Evolutionary conservation across 1,140 invertebrate genomes (phyloP).

Genomic region (Acromyrmex charruanus): DNA sequence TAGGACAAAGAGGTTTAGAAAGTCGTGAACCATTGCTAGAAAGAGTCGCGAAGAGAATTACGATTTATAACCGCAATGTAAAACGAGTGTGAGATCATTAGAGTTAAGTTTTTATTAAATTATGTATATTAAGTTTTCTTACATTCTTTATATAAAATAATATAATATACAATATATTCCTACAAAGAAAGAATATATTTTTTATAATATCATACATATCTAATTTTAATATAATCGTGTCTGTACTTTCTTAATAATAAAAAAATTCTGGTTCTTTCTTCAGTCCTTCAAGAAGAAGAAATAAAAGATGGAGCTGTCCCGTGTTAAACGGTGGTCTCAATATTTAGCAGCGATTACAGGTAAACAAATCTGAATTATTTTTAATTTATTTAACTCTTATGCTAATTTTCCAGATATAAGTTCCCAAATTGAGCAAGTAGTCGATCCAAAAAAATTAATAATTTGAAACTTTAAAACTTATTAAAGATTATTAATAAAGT

Average conservation of each 20-base stretch:
- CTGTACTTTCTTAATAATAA: slow-evolving; percentile 1
- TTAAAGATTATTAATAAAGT: neutral
- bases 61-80: no score
- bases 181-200: neutral
- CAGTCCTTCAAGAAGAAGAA: slow-evolving; percentile 75
- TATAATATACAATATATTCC: neutral
- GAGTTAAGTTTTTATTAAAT: no score
- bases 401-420: no score
- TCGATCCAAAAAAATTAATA: neutral
- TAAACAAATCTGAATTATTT: slow-evolving; percentile 63
- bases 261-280: neutral
- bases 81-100: no score
- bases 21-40: no score
- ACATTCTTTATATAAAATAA: neutral
- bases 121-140: no score
- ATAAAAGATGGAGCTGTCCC: slow-evolving; percentile 78
- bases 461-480: slow-evolving; percentile 2
- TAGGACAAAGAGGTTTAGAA: no score
- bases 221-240: slow-evolving; percentile 22
- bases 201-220: slow-evolving; percentile 1
- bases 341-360: slow-evolving; percentile 83
- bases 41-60: no score
- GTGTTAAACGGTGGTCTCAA: slow-evolving; percentile 80
- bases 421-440: no score
- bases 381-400: neutral